A percentile compares a stretch with the other conserved stretches of the same genome.
phyloP scores from a whole-genome alignment of 2,797 vertebrate genomes.

The Acanthurus leucopareius region DNA sequence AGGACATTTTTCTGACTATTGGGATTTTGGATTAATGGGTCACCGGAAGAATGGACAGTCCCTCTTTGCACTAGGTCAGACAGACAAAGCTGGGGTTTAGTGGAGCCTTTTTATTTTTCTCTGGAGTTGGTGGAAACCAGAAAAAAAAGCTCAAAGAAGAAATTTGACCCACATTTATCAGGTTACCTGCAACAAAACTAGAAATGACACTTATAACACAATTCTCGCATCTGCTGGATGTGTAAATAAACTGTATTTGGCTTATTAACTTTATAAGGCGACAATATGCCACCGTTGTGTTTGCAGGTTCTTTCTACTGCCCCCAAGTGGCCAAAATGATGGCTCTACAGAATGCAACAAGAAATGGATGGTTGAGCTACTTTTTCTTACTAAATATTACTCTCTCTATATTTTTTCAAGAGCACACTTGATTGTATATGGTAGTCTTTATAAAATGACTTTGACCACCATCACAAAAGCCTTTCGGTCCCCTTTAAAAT shows the following conservation, averaged over 20 bases:
- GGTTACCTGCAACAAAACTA: neutral
- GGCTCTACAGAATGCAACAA: too few species aligned
- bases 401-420: too few species aligned
- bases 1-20: too few species aligned
- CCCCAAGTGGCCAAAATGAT: neutral
- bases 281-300: neutral
- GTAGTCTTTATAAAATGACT: neutral
- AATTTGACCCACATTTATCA: neutral
- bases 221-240: neutral
- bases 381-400: too few species aligned
- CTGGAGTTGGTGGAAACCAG: neutral
- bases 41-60: too few species aligned
- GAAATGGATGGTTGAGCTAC: too few species aligned
- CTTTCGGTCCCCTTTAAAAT: neutral
- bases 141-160: neutral
- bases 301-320: neutral
- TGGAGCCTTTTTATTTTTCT: neutral
- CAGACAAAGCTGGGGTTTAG: neutral
- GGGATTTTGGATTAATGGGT: too few species aligned
- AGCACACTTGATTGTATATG: neutral
- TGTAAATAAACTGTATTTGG: neutral
- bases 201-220: too few species aligned
- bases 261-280: neutral
- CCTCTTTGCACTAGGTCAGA: too few species aligned
- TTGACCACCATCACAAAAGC: neutral